Evolutionary conservation across 2,888 invertebrate species (phyloP), one percentile per base, ranked within the genome.

Genomic region (Perizoma affinitatum): DNA sequence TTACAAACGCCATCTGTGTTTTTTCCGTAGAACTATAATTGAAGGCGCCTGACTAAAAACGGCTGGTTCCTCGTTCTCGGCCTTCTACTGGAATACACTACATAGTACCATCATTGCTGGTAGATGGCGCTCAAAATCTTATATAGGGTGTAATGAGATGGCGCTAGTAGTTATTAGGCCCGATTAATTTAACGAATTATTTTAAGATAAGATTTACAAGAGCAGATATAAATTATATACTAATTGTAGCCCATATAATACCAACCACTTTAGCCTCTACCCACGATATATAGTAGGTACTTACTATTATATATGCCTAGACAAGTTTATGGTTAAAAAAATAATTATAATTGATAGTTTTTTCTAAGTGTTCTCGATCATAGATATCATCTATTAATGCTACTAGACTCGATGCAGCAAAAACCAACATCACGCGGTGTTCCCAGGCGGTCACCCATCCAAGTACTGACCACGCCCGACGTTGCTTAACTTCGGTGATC

Each of bases 401-500:
- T 22, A 22, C 22, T 22, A 22, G 22, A 3, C 3, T 22, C 22
- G 22, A 22, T 22, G 22, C 3, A 3, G 22, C 22, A 63, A 63
- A 64, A 62, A 54, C 62, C 58, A 66, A 58, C 63, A 55, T 74
- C 81, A 83, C 82, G 83, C 70, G 80, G 84, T 85, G 83, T 85
- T 85, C 83, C 84, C 83, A 84, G 80, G 84, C 84, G 83, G 86
- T 86, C 86, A 86, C 85, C 86, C 86, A 86, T 86, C 85, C 84
- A 87, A 85, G 86, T 86, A 86, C 86, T 86, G 84, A 86, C 82
- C 82, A 73, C 84, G 85, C 84, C 85, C 86, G 82, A 88, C 82
- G 88, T 86, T 88, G 87, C 87, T 88, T 90, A 86, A 88, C 87
- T 88, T 87, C 88, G 87, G 89, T 89, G 89, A 89, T 89, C 88